A percentile compares a stretch with the other conserved stretches of the same genome.
These are phyloP conservation scores for Sisyra nigra DNA, from an alignment of 2,888 invertebrate genomes.

Conservation along the genomic window DNA sequence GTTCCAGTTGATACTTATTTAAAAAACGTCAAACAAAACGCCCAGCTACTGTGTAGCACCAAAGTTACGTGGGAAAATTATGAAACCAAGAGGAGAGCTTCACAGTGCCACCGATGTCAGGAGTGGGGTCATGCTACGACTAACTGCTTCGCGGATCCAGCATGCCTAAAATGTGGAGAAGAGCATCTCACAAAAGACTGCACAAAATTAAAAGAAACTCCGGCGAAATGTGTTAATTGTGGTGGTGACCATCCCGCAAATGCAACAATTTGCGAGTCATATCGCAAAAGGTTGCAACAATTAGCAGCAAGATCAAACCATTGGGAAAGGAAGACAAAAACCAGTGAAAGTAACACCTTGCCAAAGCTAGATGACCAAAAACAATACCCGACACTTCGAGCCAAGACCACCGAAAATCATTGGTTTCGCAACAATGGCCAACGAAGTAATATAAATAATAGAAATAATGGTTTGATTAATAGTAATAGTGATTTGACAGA, in stretches of 20 bases:
- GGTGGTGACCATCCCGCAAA: constrained; percentile 17
- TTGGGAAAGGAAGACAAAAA: too few species aligned
- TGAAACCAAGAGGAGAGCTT: constrained; percentile 13
- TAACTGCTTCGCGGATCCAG: constrained; percentile 15
- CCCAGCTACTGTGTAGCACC: neutral
- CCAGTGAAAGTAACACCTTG: too few species aligned
- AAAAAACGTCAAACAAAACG: too few species aligned
- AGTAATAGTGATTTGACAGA: too few species aligned
- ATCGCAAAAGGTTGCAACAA: constrained; percentile 5
- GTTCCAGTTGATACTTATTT: too few species aligned
- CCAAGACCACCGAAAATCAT: too few species aligned
- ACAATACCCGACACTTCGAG: too few species aligned
- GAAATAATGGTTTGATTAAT: too few species aligned
- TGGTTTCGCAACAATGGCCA: too few species aligned
- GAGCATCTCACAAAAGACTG: constrained; percentile 16
- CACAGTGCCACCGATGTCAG: constrained; percentile 18
- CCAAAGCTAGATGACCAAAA: too few species aligned
- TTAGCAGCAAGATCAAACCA: too few species aligned
- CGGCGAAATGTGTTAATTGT: constrained; percentile 18
- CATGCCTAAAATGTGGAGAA: constrained; percentile 16
- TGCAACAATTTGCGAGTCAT: constrained; percentile 13
- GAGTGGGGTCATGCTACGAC: constrained; percentile 17
- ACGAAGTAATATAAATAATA: too few species aligned
- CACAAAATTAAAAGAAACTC: constrained; percentile 12
- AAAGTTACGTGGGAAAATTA: constrained; percentile 14